These are phyloP conservation scores for Bradynema listronoti DNA, from an alignment of 1,140 invertebrate species.

Conservation along the genomic window DNA sequence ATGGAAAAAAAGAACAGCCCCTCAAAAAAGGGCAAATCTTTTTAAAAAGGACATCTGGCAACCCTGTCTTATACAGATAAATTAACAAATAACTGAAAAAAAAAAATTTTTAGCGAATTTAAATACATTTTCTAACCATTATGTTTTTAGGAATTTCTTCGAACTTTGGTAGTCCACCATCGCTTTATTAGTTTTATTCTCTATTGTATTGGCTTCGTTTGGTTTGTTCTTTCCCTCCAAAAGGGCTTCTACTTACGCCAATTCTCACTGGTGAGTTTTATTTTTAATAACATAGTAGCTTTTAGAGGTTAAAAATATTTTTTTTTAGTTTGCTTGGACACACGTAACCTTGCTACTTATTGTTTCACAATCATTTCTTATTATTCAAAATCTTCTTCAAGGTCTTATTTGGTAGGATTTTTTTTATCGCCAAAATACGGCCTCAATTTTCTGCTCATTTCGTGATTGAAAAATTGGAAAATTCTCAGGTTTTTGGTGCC, in stretches of 20 bases:
- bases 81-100: too few relatives aligned
- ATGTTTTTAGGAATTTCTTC: conserved; percentile 76
- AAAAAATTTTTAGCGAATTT: too few relatives aligned
- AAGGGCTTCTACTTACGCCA: conserved; percentile 97
- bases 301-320: conserved; percentile 3
- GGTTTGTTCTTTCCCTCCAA: conserved; percentile 91
- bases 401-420: conserved; percentile 74
- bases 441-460: too few relatives aligned
- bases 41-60: too few relatives aligned
- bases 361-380: conserved; percentile 92
- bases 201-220: conserved; percentile 92
- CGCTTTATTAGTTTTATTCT: conserved; percentile 93
- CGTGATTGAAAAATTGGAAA: conserved; percentile 11
- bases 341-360: conserved; percentile 94
- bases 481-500: conserved; percentile 88
- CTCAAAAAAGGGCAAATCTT: too few relatives aligned
- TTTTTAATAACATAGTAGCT: too few relatives aligned
- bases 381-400: conserved; percentile 96
- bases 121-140: too few relatives aligned
- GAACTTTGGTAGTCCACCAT: conserved; percentile 86
- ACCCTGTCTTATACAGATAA: too few relatives aligned
- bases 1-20: too few relatives aligned
- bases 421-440: too few relatives aligned
- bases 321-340: conserved; percentile 82
- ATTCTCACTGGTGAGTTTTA: conserved; percentile 72